These are phyloP conservation scores for Cromileptes altivelis DNA, from an alignment of 2,113 vertebrate genomes.

Conservation along the genomic window DNA sequence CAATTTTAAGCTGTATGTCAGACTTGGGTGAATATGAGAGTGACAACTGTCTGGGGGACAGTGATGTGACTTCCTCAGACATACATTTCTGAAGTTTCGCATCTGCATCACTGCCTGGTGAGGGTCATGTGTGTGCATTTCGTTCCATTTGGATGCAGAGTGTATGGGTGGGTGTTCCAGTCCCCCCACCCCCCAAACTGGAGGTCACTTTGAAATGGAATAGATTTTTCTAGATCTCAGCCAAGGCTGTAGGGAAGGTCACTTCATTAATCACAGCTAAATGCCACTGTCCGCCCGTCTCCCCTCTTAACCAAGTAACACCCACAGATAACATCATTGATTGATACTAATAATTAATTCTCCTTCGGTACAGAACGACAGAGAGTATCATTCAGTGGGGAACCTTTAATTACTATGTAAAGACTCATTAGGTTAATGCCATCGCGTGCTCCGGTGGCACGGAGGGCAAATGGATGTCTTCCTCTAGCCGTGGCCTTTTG, in stretches of 20 bases:
- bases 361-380: constrained; percentile 65
- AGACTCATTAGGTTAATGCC: constrained; percentile 82
- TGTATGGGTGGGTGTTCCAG: constrained; percentile 66
- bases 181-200: constrained; percentile 29
- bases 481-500: constrained; percentile 71
- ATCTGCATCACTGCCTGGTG: constrained; percentile 10
- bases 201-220: constrained; percentile 83
- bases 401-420: constrained; percentile 84
- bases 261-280: constrained; percentile 87
- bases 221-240: constrained; percentile 82
- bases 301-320: constrained; percentile 76
- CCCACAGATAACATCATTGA: constrained; percentile 83
- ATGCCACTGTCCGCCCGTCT: constrained; percentile 80
- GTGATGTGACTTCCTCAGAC: constrained; percentile 23
- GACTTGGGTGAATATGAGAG: neutral
- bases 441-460: constrained; percentile 59
- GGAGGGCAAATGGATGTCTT: constrained; percentile 74
- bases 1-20: constrained; percentile 14
- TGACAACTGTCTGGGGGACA: neutral
- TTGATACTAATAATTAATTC: constrained; percentile 86
- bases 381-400: constrained; percentile 74
- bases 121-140: constrained; percentile 44
- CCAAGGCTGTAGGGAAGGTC: constrained; percentile 83
- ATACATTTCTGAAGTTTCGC: neutral
- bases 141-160: constrained; percentile 71